Evolutionary conservation across 30 jellyfish, hydroid and myxozoan species (phyloP).

Genomic region (Euphysa ruthae): DNA sequence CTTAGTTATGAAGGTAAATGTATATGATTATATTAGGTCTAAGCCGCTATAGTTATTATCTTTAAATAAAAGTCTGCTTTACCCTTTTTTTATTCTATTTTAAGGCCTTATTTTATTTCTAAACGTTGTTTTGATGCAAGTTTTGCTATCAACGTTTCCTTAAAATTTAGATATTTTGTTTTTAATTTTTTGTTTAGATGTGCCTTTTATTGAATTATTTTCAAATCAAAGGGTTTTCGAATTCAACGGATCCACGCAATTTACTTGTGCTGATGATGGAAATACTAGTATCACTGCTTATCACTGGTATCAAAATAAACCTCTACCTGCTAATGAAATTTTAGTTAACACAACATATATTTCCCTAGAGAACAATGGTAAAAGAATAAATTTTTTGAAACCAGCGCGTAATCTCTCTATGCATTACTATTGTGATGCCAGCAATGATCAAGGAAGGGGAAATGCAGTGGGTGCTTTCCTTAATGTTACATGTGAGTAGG

Average conservation of each 20-base stretch:
- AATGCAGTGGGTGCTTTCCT: constrained; percentile 46
- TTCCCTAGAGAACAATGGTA: constrained; percentile 18
- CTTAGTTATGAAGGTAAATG: too few species aligned
- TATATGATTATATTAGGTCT: too few species aligned
- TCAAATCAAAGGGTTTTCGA: too few species aligned
- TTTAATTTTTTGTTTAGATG: too few species aligned
- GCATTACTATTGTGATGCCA: constrained; percentile 61
- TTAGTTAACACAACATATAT: neutral
- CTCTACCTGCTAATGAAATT: constrained; percentile 8
- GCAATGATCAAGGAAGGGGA: constrained; percentile 66
- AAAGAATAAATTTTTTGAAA: constrained; percentile 17
- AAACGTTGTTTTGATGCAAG: too few species aligned
- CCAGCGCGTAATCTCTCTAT: constrained; percentile 11
- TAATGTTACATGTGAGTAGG: constrained; percentile 75
- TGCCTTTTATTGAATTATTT: too few species aligned
- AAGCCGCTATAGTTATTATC: too few species aligned
- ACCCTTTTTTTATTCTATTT: too few species aligned
- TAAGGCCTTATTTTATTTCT: too few species aligned
- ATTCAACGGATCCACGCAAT: constrained; percentile 10
- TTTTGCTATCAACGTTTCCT: too few species aligned
- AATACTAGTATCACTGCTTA: constrained; percentile 3
- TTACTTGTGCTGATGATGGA: constrained; percentile 32
- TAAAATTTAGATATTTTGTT: too few species aligned
- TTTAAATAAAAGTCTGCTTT: too few species aligned
- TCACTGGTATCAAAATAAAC: constrained; percentile 14